Conservation (phyloP, 2,888 invertebrate species). For the Phaonia tiefii region DNA sequence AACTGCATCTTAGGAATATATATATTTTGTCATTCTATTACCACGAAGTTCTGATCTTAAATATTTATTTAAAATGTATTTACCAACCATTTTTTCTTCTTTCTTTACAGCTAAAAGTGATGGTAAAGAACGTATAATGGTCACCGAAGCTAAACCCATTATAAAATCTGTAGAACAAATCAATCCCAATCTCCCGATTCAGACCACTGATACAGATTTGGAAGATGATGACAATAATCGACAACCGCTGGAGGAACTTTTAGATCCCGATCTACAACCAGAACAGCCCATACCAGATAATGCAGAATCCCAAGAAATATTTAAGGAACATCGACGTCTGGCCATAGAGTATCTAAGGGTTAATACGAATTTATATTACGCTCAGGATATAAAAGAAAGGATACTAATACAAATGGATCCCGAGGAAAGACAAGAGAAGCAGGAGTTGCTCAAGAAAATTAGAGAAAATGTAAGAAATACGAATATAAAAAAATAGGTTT, state of each 20-base stretch:
- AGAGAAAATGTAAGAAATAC: slow-evolving; percentile 75
- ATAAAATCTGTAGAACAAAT: slow-evolving; percentile 66
- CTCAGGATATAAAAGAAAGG: slow-evolving; percentile 89
- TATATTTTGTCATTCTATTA: too few species aligned
- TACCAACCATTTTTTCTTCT: background rate
- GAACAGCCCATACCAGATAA: slow-evolving; percentile 89
- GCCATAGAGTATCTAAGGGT: slow-evolving; percentile 94
- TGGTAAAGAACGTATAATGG: slow-evolving; percentile 79
- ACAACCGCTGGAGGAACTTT: slow-evolving; percentile 85
- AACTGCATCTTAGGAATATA: too few species aligned
- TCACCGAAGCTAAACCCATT: slow-evolving; percentile 79
- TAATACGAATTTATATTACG: slow-evolving; percentile 91
- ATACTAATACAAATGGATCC: slow-evolving; percentile 82
- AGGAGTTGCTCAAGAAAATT: slow-evolving; percentile 77
- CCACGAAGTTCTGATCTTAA: too few species aligned
- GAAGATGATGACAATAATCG: slow-evolving; percentile 76
- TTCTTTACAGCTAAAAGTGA: slow-evolving; percentile 78
- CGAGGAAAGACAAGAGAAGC: slow-evolving; percentile 76
- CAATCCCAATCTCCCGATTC: slow-evolving; percentile 58
- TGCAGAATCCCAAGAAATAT: slow-evolving; percentile 91
- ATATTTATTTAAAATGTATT: too few species aligned
- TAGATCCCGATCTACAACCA: slow-evolving; percentile 91
- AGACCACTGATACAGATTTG: slow-evolving; percentile 70
- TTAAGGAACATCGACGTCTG: slow-evolving; percentile 92
- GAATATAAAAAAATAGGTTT: background rate